Percentiles rank a stretch among this genome's conserved stretches.
These are phyloP conservation scores for Marcusenius ussheri DNA, from an alignment of 2,113 vertebrate species.

Conservation along the genomic window DNA sequence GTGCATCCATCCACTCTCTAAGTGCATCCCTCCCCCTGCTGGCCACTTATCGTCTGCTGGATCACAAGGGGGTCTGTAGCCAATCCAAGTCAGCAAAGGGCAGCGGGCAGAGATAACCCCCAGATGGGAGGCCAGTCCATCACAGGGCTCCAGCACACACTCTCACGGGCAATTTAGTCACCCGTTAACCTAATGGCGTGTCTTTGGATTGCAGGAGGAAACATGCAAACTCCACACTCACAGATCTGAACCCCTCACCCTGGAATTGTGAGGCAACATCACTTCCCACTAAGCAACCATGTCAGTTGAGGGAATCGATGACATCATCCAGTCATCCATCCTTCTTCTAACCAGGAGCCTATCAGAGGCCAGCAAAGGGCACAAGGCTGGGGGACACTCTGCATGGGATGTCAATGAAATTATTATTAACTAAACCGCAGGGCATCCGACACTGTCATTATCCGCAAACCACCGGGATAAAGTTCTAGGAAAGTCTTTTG, in stretches of 20 bases:
- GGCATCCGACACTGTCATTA: slow-evolving; percentile 25
- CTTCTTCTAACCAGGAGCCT: not conserved
- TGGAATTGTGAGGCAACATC: not conserved
- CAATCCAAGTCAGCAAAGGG: not conserved
- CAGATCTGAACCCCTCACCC: not conserved
- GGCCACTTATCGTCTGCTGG: not conserved
- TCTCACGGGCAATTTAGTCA: not conserved
- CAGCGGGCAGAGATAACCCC: not conserved
- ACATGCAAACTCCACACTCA: not conserved
- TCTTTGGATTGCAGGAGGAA: not conserved
- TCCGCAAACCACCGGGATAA: slow-evolving; percentile 22
- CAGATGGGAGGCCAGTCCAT: not conserved
- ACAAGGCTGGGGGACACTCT: not conserved
- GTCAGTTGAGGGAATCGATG: not conserved
- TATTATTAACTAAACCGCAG: slow-evolving; percentile 33
- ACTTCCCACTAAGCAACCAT: not conserved
- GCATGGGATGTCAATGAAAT: slow-evolving; percentile 26
- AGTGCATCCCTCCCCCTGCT: not conserved
- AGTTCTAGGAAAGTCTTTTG: slow-evolving; percentile 24
- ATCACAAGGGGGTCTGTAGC: not conserved
- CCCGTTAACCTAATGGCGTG: not conserved
- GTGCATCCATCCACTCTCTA: not conserved
- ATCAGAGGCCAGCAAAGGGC: not conserved
- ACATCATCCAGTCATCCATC: not conserved
- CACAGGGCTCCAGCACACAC: not conserved